Percentiles rank a stretch among this genome's conserved stretches.
These are phyloP conservation scores for Notolepis coatsorum DNA, from an alignment of 2,797 vertebrate genomes.

Conservation along the genomic window DNA sequence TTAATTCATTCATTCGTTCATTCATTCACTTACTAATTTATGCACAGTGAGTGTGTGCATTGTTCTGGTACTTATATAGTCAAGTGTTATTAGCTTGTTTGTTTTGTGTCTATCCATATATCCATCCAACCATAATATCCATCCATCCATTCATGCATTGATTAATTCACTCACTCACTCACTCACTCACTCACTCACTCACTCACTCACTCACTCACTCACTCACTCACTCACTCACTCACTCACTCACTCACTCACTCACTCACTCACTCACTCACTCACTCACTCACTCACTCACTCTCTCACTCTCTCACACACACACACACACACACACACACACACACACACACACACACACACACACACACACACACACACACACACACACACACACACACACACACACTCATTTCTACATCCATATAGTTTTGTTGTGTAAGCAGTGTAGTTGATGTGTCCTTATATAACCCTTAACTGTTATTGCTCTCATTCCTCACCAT, in stretches of 20 bases:
- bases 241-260: background rate
- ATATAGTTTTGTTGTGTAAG: background rate
- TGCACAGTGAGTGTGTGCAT: too few species aligned
- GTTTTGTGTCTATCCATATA: too few species aligned
- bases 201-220: background rate
- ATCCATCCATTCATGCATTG: background rate
- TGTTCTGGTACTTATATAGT: too few species aligned
- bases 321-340: too few species aligned
- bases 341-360: background rate
- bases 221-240: background rate
- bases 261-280: background rate
- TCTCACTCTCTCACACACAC: background rate
- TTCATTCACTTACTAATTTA: too few species aligned
- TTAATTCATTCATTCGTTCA: too few species aligned
- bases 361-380: background rate
- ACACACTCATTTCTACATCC: too few species aligned
- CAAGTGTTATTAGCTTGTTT: too few species aligned
- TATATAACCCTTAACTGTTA: background rate
- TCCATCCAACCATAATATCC: too few species aligned
- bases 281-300: background rate
- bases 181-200: background rate
- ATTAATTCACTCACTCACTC: background rate
- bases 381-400: too few species aligned
- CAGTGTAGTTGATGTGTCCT: background rate
- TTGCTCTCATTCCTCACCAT: background rate